phyloP scores from a whole-genome alignment of 2,888 invertebrate species.

The Idaea straminata region DNA sequence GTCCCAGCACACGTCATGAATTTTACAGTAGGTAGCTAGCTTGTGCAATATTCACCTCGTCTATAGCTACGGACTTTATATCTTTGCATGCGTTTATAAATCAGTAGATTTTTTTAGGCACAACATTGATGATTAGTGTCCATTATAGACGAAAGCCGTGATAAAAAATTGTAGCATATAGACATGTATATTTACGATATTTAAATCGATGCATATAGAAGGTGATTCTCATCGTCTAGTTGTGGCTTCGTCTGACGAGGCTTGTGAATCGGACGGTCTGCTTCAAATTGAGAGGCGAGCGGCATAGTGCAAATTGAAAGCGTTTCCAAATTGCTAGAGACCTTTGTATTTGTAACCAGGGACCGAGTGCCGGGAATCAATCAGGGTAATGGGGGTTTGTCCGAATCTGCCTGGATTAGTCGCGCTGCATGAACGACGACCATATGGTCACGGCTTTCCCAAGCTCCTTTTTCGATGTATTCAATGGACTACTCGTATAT shows the following conservation, averaged over 20 bases:
- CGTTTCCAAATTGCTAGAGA: slow-evolving; percentile 66
- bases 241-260: slow-evolving; percentile 24
- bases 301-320: slow-evolving; percentile 73
- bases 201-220: not conserved
- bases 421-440: slow-evolving; percentile 48
- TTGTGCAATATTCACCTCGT: slow-evolving; percentile 54
- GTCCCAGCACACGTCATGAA: slow-evolving; percentile 63
- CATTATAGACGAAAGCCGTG: not conserved
- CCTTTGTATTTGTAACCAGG: slow-evolving; percentile 73
- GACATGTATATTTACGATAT: not conserved
- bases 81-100: not conserved
- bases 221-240: slow-evolving; percentile 15
- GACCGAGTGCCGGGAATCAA: slow-evolving; percentile 66
- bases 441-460: slow-evolving; percentile 44
- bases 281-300: slow-evolving; percentile 64
- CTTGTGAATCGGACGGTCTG: slow-evolving; percentile 40
- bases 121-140: not conserved
- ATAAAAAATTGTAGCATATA: not conserved
- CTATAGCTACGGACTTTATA: slow-evolving; percentile 29
- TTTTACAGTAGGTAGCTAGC: slow-evolving; percentile 54
- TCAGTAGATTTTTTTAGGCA: not conserved
- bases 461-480: slow-evolving; percentile 54
- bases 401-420: slow-evolving; percentile 69
- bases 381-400: slow-evolving; percentile 73
- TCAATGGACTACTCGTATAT: slow-evolving; percentile 39